These are phyloP conservation scores for Sicus ferrugineus DNA, from an alignment of 2,888 invertebrate genomes.

Conservation along the genomic window DNA sequence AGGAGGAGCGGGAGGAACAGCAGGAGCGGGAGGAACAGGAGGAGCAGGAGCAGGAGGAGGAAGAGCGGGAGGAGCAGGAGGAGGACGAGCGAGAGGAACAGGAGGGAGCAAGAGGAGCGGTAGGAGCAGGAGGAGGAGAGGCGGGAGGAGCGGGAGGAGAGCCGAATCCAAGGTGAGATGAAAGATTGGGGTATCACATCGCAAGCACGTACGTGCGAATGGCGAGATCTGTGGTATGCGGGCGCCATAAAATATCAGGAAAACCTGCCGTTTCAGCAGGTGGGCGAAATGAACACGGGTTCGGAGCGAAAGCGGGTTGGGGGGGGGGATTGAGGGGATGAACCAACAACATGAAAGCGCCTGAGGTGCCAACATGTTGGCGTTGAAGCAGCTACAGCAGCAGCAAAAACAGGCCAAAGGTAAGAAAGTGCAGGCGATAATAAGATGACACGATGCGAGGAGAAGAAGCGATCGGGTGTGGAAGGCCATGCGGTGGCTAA, in stretches of 20 bases:
- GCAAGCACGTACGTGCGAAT: constrained; percentile 19
- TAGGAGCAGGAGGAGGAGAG: too few species aligned
- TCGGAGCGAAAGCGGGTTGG: not conserved
- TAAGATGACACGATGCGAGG: not conserved
- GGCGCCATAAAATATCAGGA: not conserved
- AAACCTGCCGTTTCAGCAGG: too few species aligned
- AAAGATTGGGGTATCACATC: constrained; percentile 28
- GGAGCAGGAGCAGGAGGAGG: too few species aligned
- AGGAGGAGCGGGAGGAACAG: too few species aligned
- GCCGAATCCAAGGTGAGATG: not conserved
- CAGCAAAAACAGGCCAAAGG: not conserved
- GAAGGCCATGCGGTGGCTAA: too few species aligned
- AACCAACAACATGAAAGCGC: not conserved
- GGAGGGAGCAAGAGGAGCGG: too few species aligned
- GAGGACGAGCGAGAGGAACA: too few species aligned
- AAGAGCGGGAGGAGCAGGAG: too few species aligned
- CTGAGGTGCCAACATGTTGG: not conserved
- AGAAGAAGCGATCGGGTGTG: not conserved
- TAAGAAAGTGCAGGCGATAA: not conserved
- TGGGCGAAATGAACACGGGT: not conserved
- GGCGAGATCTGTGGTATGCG: not conserved
- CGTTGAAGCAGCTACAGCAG: not conserved
- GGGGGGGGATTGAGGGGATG: not conserved
- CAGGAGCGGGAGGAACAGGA: too few species aligned
- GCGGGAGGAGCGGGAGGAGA: too few species aligned